Conservation (phyloP, 2,113 vertebrate genomes). For the Rhizomys pruinosus region DNA sequence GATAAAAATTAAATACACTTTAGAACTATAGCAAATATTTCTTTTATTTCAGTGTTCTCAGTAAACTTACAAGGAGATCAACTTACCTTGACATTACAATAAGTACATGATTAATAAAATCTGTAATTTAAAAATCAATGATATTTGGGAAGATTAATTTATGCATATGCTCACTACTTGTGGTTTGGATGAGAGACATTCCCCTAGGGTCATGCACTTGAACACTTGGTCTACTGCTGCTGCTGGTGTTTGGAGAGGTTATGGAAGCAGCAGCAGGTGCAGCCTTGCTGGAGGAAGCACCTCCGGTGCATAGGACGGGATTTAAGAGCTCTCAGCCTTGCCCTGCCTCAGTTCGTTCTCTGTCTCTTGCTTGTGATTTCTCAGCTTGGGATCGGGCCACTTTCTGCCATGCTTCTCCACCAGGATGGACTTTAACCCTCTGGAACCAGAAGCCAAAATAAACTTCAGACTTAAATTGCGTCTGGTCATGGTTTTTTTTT, state of each 20-base stretch:
- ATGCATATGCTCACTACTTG: not conserved
- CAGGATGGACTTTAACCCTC: not conserved
- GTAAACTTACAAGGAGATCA: not conserved
- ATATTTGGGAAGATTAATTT: not conserved
- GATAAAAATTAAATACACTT: not conserved
- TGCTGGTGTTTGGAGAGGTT: not conserved
- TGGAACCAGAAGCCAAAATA: not conserved
- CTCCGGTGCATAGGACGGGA: not conserved
- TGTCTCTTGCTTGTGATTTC: not conserved
- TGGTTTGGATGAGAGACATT: not conserved
- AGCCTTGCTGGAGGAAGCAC: not conserved
- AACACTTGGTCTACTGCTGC: no score
- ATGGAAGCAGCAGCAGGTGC: not conserved
- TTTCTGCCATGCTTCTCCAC: not conserved
- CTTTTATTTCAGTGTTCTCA: not conserved
- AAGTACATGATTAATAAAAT: slow-evolving; percentile 32
- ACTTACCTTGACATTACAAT: not conserved
- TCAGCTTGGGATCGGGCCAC: not conserved
- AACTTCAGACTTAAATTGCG: not conserved
- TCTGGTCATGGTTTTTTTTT: no score
- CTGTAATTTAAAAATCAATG: slow-evolving; percentile 26
- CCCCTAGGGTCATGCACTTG: not conserved
- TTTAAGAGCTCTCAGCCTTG: no score
- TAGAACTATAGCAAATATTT: not conserved
- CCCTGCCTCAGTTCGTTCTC: not conserved